phyloP scores from a whole-genome alignment of 2,113 vertebrate genomes.

The Gasterosteus nipponicus region DNA sequence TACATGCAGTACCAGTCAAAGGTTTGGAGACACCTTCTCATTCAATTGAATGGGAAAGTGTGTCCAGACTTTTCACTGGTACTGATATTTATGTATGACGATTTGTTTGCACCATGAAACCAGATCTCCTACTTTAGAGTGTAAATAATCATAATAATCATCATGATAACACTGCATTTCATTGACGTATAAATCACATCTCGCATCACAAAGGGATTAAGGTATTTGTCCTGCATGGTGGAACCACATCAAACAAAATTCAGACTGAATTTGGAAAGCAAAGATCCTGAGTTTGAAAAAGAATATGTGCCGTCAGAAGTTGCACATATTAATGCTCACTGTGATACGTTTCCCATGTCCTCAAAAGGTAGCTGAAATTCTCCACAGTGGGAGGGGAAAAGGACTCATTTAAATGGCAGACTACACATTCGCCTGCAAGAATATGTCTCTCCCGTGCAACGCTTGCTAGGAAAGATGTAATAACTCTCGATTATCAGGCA shows the following conservation, averaged over 20 bases:
- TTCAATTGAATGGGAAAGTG: too few species aligned
- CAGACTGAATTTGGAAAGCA: too few species aligned
- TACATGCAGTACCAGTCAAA: too few species aligned
- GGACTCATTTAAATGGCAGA: background rate
- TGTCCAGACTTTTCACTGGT: too few species aligned
- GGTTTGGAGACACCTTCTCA: too few species aligned
- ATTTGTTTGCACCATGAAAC: background rate
- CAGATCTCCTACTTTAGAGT: background rate
- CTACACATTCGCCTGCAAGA: background rate
- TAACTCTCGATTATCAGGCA: background rate
- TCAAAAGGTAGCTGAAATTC: too few species aligned
- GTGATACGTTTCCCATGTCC: too few species aligned
- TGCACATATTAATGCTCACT: too few species aligned
- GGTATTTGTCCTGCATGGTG: background rate
- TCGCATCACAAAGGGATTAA: background rate
- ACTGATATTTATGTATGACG: too few species aligned
- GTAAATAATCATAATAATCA: background rate
- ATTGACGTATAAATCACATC: background rate
- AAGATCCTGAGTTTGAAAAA: too few species aligned
- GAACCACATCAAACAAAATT: too few species aligned
- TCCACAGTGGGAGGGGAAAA: background rate
- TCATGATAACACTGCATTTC: background rate
- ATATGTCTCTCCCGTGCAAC: background rate
- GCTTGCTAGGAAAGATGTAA: background rate
- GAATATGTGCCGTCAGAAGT: too few species aligned